A percentile compares a stretch with the other conserved stretches of the same genome.
Evolutionary conservation across 2,888 invertebrate species (phyloP).

Genomic region (Alsophila aescularia): DNA sequence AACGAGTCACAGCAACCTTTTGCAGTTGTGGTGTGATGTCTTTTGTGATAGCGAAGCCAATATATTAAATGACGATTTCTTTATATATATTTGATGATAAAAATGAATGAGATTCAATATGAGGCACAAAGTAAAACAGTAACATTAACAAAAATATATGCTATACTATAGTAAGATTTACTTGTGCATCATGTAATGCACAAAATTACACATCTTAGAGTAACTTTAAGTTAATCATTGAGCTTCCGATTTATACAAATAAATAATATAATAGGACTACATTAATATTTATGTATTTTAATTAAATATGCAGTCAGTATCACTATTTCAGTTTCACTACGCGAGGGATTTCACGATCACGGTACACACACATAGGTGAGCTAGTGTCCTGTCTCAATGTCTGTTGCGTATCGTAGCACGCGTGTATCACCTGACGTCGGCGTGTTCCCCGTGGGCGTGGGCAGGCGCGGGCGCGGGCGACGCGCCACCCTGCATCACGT

Average conservation of each 20-base stretch:
- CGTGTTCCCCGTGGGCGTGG: constrained; percentile 84
- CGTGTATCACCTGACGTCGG: constrained; percentile 94
- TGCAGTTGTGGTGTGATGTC: constrained; percentile 45
- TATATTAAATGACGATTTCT: constrained; percentile 19
- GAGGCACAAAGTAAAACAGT: constrained; percentile 78
- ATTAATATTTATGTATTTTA: constrained; percentile 49
- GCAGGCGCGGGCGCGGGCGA: constrained; percentile 36
- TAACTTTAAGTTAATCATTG: constrained; percentile 82
- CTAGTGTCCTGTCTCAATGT: constrained; percentile 23
- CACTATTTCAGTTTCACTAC: constrained; percentile 52
- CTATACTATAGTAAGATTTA: constrained; percentile 70
- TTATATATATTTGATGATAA: constrained; percentile 49
- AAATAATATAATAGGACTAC: constrained; percentile 70
- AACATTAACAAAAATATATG: constrained; percentile 74
- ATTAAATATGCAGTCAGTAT: constrained; percentile 66
- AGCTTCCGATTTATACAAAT: constrained; percentile 83
- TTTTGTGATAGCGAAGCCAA: constrained; percentile 55
- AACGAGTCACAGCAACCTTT: constrained; percentile 3
- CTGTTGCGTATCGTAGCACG: constrained; percentile 37
- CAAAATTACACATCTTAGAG: constrained; percentile 70
- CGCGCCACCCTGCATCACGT: constrained; percentile 80
- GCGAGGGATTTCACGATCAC: constrained; percentile 55
- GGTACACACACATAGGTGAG: constrained; percentile 7
- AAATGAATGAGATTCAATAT: constrained; percentile 77
- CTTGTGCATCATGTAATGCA: constrained; percentile 73